Base-by-base conservation (phyloP, 2,888 invertebrate species). In the Orchesellides sinensis region DNA sequence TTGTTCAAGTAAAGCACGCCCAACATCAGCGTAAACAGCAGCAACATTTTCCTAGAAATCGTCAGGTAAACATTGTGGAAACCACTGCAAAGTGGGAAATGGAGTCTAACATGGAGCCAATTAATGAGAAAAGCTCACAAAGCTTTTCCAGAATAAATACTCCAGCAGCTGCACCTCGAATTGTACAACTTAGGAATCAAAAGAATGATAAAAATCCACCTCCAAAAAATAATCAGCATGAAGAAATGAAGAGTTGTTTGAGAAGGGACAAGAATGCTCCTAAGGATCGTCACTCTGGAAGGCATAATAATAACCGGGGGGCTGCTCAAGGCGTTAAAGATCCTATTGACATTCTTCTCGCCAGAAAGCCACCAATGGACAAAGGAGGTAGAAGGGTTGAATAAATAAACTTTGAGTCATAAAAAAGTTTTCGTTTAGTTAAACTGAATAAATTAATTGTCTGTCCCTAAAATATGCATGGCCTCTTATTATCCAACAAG, bases 91-190 rank as follows among this genome's bases (percentile, higher is more conserved):
- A 72, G 27, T 80, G 80, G 80, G 72, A 80, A 17, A 65, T 65
- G n/a, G 80, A 80, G n/a, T 80, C 80, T 0, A 32, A 72, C n/a
- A 54, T 65, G 12, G 80, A 80, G 23, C 80, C 70, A 14, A 79
- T 79, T 70, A 52, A 40, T 54, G 63, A 63, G 21, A 1, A 23
- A 21, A 63, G 63, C 19, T 80, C 19, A 19, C 21, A 14, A 23
- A 54, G 66, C 8, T 65, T 72, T 8, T 65, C 72, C 1, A 56
- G 54, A 27, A 17, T n/a, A n/a, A n/a, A n/a, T n/a, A n/a, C n/a
- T n/a, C n/a, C n/a, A n/a, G n/a, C 52, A 17, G 54, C n/a, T 45
- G 45, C 19, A 6, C 29, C 32, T 3, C n/a, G 8, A 4, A 29
- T 25, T 0, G 27, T 19, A 2, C 23, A 19, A 8, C 12, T 17